Conservation (phyloP, 1,140 invertebrate genomes). For the Drosophila nikananu region DNA sequence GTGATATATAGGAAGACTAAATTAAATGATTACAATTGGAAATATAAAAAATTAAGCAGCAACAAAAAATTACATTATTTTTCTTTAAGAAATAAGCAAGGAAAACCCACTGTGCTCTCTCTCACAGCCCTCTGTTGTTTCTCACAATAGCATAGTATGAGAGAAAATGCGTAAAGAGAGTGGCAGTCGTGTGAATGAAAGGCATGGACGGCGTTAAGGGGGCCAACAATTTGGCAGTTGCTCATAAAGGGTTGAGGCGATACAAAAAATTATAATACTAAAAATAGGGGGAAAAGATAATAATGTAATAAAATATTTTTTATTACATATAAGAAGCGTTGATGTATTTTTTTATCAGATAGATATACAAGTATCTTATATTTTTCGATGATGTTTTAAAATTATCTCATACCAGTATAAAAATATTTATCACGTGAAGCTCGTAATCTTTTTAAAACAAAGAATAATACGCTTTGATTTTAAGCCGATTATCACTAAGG, state of each 20-base stretch:
- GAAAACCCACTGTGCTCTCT: neutral
- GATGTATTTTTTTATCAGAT: neutral
- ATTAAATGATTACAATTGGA: neutral
- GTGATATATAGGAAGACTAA: no score
- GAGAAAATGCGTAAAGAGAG: constrained; percentile 8
- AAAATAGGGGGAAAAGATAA: neutral
- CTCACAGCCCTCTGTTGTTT: neutral
- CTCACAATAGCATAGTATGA: constrained; percentile 1
- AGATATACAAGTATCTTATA: neutral
- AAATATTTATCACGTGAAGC: neutral
- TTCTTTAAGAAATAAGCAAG: no score
- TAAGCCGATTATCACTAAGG: neutral
- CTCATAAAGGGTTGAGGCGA: neutral
- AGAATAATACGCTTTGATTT: neutral
- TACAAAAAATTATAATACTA: neutral
- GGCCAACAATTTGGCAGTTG: no score
- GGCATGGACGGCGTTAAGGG: constrained; percentile 24
- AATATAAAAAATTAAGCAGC: neutral
- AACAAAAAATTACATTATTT: neutral
- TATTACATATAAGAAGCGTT: neutral
- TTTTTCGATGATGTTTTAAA: neutral
- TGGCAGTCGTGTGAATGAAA: constrained; percentile 21
- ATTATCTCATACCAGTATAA: neutral
- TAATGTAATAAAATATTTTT: neutral
- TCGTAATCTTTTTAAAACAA: neutral